Percentiles rank a stretch among this genome's conserved stretches.
Evolutionary conservation across 2,113 vertebrate species (phyloP).

Genomic region (Syrmaticus mikado): DNA sequence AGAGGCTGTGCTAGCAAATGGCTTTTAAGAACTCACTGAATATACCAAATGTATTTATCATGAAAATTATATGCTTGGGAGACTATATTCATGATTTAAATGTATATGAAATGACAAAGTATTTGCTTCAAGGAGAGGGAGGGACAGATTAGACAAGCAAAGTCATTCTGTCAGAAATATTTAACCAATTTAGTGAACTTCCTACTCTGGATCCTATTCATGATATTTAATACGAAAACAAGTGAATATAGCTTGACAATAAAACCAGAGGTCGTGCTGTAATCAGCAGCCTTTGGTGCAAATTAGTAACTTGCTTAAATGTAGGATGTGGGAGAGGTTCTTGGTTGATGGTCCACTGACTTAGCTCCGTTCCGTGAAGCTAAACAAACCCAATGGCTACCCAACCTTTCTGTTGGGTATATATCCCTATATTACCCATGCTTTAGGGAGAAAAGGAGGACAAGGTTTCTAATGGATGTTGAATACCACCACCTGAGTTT

Average conservation of each 20-base stretch:
- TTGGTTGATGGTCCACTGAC: not conserved
- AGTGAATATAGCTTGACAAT: slow-evolving; percentile 19
- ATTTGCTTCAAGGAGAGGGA: slow-evolving; percentile 11
- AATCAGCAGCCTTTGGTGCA: slow-evolving; percentile 9
- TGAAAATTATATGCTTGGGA: not conserved
- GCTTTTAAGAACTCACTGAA: not conserved
- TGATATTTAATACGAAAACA: slow-evolving; percentile 4
- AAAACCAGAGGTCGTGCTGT: slow-evolving; percentile 39
- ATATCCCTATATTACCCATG: not conserved
- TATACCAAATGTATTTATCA: not conserved
- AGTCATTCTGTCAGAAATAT: slow-evolving; percentile 20
- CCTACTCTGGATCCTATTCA: slow-evolving; percentile 18
- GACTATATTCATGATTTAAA: not conserved
- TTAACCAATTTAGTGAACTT: slow-evolving; percentile 58
- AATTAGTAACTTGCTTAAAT: slow-evolving; percentile 9
- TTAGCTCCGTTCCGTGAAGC: not conserved
- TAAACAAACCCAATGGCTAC: slow-evolving; percentile 1
- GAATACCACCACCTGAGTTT: slow-evolving; percentile 24
- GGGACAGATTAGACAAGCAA: slow-evolving; percentile 46
- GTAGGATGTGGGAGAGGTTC: not conserved
- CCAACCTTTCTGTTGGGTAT: slow-evolving; percentile 29
- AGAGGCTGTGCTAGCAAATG: not conserved
- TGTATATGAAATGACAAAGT: not conserved
- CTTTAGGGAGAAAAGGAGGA: not conserved
- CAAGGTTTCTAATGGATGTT: slow-evolving; percentile 57